Percentiles rank a stretch among this genome's conserved stretches.
Conservation (phyloP, 1,140 invertebrate species). For the Pseudoatta argentina region DNA sequence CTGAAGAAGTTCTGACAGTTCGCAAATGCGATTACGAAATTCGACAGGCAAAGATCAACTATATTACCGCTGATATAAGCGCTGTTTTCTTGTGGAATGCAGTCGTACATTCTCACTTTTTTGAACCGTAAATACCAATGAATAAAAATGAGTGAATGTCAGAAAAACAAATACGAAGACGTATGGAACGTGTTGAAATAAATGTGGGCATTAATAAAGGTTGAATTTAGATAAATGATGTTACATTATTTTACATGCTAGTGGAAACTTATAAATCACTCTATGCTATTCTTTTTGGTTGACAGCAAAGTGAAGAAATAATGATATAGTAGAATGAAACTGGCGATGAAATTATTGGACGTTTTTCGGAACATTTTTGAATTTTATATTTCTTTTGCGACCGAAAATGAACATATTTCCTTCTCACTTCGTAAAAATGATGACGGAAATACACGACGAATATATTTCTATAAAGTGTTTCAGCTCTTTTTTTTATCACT, state of each 20-base stretch:
- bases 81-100: not conserved
- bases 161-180: not conserved
- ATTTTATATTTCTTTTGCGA: not conserved
- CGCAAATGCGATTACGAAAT: constrained; percentile 3
- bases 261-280: constrained; percentile 4
- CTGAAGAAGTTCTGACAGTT: constrained; percentile 7
- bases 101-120: not conserved
- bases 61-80: constrained; percentile 1
- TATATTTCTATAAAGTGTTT: constrained; percentile 36
- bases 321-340: not conserved
- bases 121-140: not conserved
- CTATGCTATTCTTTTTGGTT: not conserved
- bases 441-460: not conserved
- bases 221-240: constrained; percentile 6
- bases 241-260: not conserved
- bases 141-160: not conserved
- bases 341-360: not conserved
- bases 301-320: constrained; percentile 3
- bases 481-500: not conserved
- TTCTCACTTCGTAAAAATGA: not conserved
- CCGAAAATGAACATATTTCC: not conserved
- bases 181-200: not conserved
- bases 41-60: constrained; percentile 20
- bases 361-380: not conserved
- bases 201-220: constrained; percentile 9